Evolutionary conservation across 2,888 invertebrate species (phyloP).

Genomic region (Dione vanillae): DNA sequence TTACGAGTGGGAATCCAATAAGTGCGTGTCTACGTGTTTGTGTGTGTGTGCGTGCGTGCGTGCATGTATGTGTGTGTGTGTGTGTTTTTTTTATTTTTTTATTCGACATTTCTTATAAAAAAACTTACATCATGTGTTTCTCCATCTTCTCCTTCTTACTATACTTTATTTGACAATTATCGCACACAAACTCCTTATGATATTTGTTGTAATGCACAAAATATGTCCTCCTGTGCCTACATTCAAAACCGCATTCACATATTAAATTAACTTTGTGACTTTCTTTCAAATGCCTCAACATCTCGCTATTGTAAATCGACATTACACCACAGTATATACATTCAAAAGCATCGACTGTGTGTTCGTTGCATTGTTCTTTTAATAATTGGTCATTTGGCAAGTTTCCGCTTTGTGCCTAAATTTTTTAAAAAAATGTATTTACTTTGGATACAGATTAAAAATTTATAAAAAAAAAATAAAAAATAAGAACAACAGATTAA

Average conservation of each 20-base stretch:
- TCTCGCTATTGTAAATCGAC: not conserved
- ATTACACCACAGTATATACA: slow-evolving; percentile 7
- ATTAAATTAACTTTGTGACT: not conserved
- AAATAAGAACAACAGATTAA: no score
- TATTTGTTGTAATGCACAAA: not conserved
- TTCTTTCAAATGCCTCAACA: not conserved
- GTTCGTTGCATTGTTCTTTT: slow-evolving; percentile 3
- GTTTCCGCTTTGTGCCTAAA: not conserved
- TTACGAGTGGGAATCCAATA: no score
- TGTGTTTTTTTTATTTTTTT: no score
- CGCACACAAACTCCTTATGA: slow-evolving; percentile 7
- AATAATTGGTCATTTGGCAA: not conserved
- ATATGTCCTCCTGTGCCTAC: not conserved
- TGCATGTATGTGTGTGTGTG: no score
- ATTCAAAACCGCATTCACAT: slow-evolving; percentile 7
- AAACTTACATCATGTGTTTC: slow-evolving; percentile 12
- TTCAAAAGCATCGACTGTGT: not conserved
- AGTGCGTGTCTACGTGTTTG: no score
- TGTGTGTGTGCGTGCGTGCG: no score
- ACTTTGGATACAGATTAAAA: not conserved
- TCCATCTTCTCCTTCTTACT: not conserved
- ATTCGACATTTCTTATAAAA: no score
- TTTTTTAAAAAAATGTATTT: not conserved
- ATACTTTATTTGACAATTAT: not conserved
- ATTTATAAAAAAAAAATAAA: no score